These are phyloP conservation scores for Xylocopa sonorina DNA, from an alignment of 1,140 invertebrate species.

Conservation along the genomic window DNA sequence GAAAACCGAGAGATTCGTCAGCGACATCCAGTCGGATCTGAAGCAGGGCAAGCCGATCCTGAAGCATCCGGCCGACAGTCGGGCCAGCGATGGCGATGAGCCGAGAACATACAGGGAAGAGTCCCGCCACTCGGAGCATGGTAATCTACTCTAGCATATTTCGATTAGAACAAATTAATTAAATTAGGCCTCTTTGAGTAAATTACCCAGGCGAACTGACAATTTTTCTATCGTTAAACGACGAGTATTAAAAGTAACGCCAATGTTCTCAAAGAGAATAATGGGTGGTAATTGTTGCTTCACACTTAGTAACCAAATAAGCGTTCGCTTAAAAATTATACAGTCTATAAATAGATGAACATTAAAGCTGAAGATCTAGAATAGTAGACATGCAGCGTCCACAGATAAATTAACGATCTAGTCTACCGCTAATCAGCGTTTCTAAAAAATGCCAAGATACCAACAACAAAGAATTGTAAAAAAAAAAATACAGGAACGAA, in stretches of 20 bases:
- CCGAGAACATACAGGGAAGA: constrained; percentile 88
- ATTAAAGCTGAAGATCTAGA: too few relatives aligned
- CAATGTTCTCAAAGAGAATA: too few relatives aligned
- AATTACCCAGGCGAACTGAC: too few relatives aligned
- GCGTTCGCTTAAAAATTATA: neutral
- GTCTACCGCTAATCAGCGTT: too few relatives aligned
- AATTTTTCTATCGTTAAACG: too few relatives aligned
- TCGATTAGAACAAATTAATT: too few relatives aligned
- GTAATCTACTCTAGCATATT: constrained; percentile 75
- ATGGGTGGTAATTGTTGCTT: neutral
- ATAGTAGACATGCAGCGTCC: too few relatives aligned
- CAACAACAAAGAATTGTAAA: neutral
- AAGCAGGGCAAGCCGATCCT: constrained; percentile 83
- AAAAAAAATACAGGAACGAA: constrained; percentile 85
- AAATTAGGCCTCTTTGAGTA: too few relatives aligned
- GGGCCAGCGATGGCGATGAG: constrained; percentile 79
- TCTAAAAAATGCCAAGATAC: neutral
- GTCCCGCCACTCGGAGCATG: constrained; percentile 86
- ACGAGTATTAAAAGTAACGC: too few relatives aligned
- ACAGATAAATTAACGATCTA: too few relatives aligned
- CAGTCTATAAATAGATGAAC: too few relatives aligned
- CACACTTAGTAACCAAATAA: neutral
- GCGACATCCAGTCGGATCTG: constrained; percentile 85
- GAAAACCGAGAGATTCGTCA: constrained; percentile 87
- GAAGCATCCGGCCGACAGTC: constrained; percentile 77